phyloP scores from a whole-genome alignment of 2,888 invertebrate species.

The Stomorhina lunata region DNA sequence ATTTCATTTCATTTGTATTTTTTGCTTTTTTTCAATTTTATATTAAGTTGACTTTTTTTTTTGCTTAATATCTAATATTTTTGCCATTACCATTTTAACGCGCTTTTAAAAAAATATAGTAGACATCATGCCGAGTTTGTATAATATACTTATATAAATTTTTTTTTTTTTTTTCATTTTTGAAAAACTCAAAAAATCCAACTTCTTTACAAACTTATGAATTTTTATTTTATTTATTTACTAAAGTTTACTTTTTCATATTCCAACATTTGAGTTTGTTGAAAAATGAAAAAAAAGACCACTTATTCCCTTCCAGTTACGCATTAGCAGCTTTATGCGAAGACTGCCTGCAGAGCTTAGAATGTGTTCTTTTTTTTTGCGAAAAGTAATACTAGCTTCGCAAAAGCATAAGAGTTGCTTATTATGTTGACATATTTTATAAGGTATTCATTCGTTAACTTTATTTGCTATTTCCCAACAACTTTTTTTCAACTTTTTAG shows the following conservation, averaged over 20 bases:
- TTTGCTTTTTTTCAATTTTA: slow-evolving; percentile 61
- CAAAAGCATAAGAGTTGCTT: not conserved
- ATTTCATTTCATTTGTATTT: no score
- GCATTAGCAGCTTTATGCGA: slow-evolving; percentile 47
- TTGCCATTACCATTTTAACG: slow-evolving; percentile 46
- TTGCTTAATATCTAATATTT: slow-evolving; percentile 10
- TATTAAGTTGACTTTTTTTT: slow-evolving; percentile 29
- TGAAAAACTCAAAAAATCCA: not conserved
- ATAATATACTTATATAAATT: not conserved
- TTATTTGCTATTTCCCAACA: slow-evolving; percentile 43
- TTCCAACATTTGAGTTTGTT: not conserved
- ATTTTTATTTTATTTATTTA: slow-evolving; percentile 54
- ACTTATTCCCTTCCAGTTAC: slow-evolving; percentile 26
- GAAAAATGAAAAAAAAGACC: not conserved
- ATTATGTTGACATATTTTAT: slow-evolving; percentile 58
- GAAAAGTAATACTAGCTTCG: slow-evolving; percentile 10
- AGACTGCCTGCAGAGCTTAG: slow-evolving; percentile 61
- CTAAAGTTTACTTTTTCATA: slow-evolving; percentile 6
- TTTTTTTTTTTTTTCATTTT: not conserved
- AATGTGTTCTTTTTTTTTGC: slow-evolving; percentile 60
- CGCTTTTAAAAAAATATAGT: slow-evolving; percentile 43
- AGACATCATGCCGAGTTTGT: slow-evolving; percentile 54
- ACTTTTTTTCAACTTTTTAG: slow-evolving; percentile 35
- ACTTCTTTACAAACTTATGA: slow-evolving; percentile 53
- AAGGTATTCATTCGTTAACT: slow-evolving; percentile 57